Evolutionary conservation across 1,140 invertebrate genomes (phyloP).

Genomic region (Drosophila neocordata): DNA sequence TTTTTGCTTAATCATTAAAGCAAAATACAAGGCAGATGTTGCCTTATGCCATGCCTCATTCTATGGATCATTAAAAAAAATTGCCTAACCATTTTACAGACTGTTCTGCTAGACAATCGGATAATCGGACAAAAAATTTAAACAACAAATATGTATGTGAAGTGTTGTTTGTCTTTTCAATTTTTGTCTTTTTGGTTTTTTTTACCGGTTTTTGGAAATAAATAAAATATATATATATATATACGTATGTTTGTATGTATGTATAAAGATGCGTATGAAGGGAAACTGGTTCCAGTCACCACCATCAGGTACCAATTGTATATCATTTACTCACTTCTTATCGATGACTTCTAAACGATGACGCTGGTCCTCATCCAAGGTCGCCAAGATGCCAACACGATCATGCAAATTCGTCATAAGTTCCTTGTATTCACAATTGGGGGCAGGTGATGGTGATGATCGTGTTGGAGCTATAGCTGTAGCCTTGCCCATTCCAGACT

Average conservation of each 20-base stretch:
- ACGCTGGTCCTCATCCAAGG: constrained; percentile 82
- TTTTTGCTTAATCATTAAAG: background rate
- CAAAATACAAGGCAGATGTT: constrained; percentile 9
- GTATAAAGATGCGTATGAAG: constrained; percentile 13
- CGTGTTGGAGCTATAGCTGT: no score
- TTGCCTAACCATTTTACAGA: constrained; percentile 16
- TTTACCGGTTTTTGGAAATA: constrained; percentile 41
- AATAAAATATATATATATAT: constrained; percentile 10
- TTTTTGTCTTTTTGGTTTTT: background rate
- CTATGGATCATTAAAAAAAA: constrained; percentile 16
- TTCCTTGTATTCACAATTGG: constrained; percentile 59
- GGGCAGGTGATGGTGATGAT: background rate
- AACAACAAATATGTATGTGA: background rate
- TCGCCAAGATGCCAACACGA: constrained; percentile 80
- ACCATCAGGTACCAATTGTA: background rate
- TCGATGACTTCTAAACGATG: constrained; percentile 83
- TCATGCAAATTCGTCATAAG: constrained; percentile 80
- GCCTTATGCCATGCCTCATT: constrained; percentile 23
- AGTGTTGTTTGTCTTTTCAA: constrained; percentile 1
- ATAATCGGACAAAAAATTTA: constrained; percentile 24
- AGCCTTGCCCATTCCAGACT: background rate
- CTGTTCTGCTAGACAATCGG: constrained; percentile 29
- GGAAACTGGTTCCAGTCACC: constrained; percentile 37
- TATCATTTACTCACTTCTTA: constrained; percentile 81
- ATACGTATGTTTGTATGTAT: background rate